Conservation (phyloP, 1,140 invertebrate species). For the Tetramorium parvispinum region DNA sequence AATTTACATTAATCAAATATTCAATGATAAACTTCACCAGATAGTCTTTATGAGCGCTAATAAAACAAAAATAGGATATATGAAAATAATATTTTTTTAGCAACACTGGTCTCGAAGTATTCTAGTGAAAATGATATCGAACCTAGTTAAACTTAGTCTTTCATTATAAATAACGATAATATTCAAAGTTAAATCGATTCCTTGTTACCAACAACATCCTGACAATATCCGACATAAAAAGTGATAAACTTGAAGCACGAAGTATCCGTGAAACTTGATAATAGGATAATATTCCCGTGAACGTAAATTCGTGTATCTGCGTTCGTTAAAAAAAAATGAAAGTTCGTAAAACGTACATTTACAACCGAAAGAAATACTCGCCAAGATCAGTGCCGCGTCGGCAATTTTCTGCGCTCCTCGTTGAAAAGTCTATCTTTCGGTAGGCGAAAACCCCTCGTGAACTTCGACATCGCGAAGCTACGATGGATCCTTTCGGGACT, state of each 20-base stretch:
- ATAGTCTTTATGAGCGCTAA: no score
- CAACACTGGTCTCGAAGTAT: not conserved
- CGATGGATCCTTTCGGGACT: conserved; percentile 58
- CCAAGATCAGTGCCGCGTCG: not conserved
- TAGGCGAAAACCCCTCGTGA: conserved; percentile 21
- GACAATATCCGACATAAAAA: not conserved
- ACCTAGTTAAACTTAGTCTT: conserved; percentile 12
- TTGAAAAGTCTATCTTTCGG: conserved; percentile 14
- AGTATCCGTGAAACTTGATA: conserved; percentile 24
- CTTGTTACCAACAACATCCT: not conserved
- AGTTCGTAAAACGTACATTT: not conserved
- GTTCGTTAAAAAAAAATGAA: conserved; percentile 5
- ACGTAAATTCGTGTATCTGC: not conserved
- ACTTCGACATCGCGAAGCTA: conserved; percentile 35
- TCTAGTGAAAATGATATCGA: not conserved
- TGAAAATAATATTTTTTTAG: not conserved
- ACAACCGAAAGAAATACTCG: not conserved
- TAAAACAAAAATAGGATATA: not conserved
- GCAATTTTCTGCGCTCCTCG: not conserved
- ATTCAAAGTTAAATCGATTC: not conserved
- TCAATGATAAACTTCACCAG: not conserved
- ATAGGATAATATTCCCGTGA: not conserved
- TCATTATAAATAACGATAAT: not conserved
- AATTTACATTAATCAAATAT: conserved; percentile 21
- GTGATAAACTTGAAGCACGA: not conserved